Evolutionary conservation across 1,140 invertebrate genomes (phyloP).

Genomic region (Aleiodes sp.): DNA sequence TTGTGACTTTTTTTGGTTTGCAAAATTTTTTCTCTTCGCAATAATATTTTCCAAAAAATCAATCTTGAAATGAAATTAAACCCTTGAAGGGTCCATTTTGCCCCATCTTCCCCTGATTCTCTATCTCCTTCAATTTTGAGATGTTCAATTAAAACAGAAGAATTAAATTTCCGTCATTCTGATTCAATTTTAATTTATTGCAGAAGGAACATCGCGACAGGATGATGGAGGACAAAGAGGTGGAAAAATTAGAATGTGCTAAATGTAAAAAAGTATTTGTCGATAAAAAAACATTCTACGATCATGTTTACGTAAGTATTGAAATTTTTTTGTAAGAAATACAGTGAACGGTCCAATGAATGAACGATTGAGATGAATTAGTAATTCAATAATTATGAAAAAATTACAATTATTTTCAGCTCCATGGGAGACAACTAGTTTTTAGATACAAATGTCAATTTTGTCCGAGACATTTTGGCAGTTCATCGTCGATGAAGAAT

Average conservation of each 20-base stretch:
- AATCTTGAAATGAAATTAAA: too few species aligned
- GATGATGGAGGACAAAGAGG: background rate
- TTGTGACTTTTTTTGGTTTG: too few species aligned
- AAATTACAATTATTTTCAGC: slow-evolving; percentile 9
- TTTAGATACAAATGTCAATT: slow-evolving; percentile 28
- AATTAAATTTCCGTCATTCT: too few species aligned
- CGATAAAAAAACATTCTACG: slow-evolving; percentile 18
- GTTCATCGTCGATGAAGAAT: slow-evolving; percentile 20
- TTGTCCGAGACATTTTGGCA: background rate
- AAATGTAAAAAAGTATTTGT: slow-evolving; percentile 23
- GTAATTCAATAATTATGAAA: background rate
- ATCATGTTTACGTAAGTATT: slow-evolving; percentile 26
- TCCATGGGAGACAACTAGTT: slow-evolving; percentile 28
- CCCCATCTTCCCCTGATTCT: too few species aligned
- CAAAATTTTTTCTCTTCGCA: too few species aligned
- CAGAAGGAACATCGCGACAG: background rate
- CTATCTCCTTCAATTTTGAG: too few species aligned
- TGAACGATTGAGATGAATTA: background rate
- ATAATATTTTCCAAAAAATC: too few species aligned
- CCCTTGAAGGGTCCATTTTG: too few species aligned
- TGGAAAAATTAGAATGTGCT: background rate
- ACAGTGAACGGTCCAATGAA: background rate
- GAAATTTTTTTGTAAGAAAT: background rate
- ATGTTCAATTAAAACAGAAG: too few species aligned
- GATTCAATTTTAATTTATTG: background rate